A percentile compares a stretch with the other conserved stretches of the same genome.
These are phyloP conservation scores for Hylaeus anthracinus DNA, from an alignment of 1,140 invertebrate species.

Conservation along the genomic window DNA sequence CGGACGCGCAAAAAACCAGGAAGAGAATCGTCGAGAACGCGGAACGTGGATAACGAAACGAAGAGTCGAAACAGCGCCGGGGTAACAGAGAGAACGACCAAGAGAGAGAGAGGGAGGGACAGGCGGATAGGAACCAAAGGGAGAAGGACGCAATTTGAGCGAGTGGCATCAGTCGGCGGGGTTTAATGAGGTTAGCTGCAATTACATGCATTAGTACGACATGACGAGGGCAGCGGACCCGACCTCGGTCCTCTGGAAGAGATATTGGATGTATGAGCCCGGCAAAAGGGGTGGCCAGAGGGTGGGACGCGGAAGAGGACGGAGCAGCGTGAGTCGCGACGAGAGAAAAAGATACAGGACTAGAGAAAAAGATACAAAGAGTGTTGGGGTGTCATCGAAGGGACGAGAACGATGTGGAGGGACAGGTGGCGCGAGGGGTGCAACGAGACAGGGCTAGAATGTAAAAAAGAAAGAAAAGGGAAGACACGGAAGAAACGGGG, in stretches of 20 bases:
- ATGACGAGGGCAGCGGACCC: constrained; percentile 69
- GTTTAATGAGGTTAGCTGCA: constrained; percentile 80
- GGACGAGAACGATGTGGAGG: background rate
- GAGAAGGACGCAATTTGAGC: constrained; percentile 70
- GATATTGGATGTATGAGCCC: constrained; percentile 57
- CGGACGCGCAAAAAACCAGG: constrained; percentile 1
- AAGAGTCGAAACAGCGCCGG: constrained; percentile 26
- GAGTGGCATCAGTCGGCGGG: constrained; percentile 75
- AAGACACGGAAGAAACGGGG: constrained; percentile 28
- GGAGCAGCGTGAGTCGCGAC: constrained; percentile 16
- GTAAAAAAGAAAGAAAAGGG: background rate
- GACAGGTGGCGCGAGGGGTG: background rate
- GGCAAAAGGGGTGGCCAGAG: constrained; percentile 29
- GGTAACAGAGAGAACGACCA: constrained; percentile 30
- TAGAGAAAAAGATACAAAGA: constrained; percentile 27
- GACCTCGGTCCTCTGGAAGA: constrained; percentile 65
- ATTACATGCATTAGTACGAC: constrained; percentile 79
- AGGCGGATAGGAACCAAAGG: background rate
- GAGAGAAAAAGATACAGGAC: constrained; percentile 7
- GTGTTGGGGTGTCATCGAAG: background rate
- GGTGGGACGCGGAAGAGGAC: constrained; percentile 40
- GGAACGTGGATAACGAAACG: constrained; percentile 45
- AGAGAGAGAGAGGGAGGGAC: constrained; percentile 3
- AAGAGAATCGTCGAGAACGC: constrained; percentile 25
- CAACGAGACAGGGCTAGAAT: background rate